These are phyloP conservation scores for Caradrina clavipalpis DNA, from an alignment of 2,888 invertebrate genomes.

Conservation along the genomic window DNA sequence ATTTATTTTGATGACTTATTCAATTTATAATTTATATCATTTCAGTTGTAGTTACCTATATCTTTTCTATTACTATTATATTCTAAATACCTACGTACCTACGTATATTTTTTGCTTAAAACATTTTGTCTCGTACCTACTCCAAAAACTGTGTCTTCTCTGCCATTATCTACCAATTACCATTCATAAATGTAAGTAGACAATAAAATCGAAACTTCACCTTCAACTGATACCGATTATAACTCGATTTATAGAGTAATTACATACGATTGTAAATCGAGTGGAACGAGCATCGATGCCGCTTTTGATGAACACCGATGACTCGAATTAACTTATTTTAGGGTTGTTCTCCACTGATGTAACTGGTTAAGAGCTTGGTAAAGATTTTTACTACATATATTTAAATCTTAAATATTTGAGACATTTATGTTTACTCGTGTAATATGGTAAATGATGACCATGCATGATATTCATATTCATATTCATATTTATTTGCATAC, in stretches of 20 bases:
- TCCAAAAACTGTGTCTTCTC: not conserved
- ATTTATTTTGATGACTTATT: no score
- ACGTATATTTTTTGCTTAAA: no score
- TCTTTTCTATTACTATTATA: no score
- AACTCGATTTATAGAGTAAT: slow-evolving; percentile 75
- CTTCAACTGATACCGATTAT: slow-evolving; percentile 69
- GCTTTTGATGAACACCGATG: slow-evolving; percentile 78
- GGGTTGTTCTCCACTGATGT: slow-evolving; percentile 43
- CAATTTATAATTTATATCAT: no score
- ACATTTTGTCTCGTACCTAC: not conserved
- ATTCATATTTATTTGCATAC: no score
- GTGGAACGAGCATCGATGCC: slow-evolving; percentile 70
- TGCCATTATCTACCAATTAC: slow-evolving; percentile 21
- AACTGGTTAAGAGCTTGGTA: slow-evolving; percentile 18
- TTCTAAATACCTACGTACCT: no score
- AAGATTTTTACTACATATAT: not conserved
- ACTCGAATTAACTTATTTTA: slow-evolving; percentile 64
- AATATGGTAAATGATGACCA: no score
- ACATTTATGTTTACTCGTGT: no score
- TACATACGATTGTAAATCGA: slow-evolving; percentile 70
- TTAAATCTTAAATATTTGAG: no score
- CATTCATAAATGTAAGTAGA: slow-evolving; percentile 22
- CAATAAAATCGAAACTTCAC: slow-evolving; percentile 37
- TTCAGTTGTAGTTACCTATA: no score
- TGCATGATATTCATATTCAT: no score